phyloP scores from a whole-genome alignment of 2,888 invertebrate genomes.

The Rhamnusium bicolor region DNA sequence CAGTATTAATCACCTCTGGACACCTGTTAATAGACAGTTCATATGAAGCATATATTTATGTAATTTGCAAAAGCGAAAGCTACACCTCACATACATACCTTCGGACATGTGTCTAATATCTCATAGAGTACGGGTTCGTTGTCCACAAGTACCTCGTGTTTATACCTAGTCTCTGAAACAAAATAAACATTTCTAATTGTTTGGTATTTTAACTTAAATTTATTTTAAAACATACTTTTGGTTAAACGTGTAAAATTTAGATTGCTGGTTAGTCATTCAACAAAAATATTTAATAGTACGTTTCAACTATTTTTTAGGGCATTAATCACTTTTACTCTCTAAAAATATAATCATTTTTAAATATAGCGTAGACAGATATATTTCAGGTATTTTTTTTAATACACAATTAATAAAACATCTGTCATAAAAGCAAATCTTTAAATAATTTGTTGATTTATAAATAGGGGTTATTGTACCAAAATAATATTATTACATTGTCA shows the following conservation, averaged over 20 bases:
- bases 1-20: not conserved
- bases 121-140: conserved; percentile 92
- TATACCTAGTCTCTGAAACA: conserved; percentile 89
- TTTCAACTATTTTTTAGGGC: not conserved
- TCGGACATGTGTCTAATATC: conserved; percentile 91
- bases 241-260: not conserved
- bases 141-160: conserved; percentile 90
- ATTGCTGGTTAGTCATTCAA: not conserved
- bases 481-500: too few species aligned
- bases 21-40: conserved; percentile 14
- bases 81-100: conserved; percentile 74
- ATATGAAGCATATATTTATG: not conserved
- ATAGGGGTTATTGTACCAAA: too few species aligned
- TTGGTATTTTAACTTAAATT: not conserved
- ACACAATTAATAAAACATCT: too few species aligned
- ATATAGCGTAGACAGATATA: too few species aligned
- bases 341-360: too few species aligned
- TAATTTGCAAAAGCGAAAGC: not conserved
- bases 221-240: not conserved
- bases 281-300: not conserved
- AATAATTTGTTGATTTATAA: too few species aligned
- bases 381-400: too few species aligned
- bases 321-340: not conserved
- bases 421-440: too few species aligned
- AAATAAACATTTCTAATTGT: conserved; percentile 45